Base-by-base conservation (phyloP, 2,797 vertebrate genomes). In the Chelon labrosus region DNA sequence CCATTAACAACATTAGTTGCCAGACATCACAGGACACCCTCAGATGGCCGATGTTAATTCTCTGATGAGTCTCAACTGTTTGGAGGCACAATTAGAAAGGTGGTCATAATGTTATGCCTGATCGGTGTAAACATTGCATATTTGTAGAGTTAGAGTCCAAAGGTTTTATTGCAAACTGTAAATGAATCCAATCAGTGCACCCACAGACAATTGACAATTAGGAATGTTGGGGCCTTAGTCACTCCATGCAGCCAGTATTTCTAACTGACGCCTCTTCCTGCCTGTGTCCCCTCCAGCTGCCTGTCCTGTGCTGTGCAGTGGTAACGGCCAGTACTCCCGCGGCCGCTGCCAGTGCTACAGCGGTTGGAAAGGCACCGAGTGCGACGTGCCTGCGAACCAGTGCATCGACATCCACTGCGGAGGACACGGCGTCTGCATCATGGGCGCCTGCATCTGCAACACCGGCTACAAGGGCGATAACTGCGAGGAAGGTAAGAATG, bases 341-440 rank as follows among this genome's bases (percentile, higher is more conserved):
- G 98, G 98, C 56, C 98, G 97, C 86, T 99, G 98, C 92, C 96
- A 98, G 70, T 99, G 98, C 79, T 98, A 97, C 94, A 99, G 98
- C 0, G 98, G 98, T 51, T 99, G 98, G 98, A 99, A 99, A 91
- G 97, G 98, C 64, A 97, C 97, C 0, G 98, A 99, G 88, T 99
- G 98, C 5, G 98, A 99, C 0, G 96, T 99, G 51, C 97, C 97
- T 0, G 87, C 92, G 17, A 98, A 96, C 70, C 97, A 99, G 92
- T 99, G 98, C 82, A 92, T 99, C 7, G 97, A 99, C 91, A 96
- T 97, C 66, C 96, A 97, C 89, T 99, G 98, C 10, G 96, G 97
- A 12, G 97, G 97, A 52, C 97, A 97, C 11, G 98, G 98, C 65
- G 95, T 98, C 88, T 99, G 98, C 89, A 97, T 98, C 74, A 95